Base-by-base conservation (phyloP, 2,888 invertebrate genomes). In the Cryptus armator region DNA sequence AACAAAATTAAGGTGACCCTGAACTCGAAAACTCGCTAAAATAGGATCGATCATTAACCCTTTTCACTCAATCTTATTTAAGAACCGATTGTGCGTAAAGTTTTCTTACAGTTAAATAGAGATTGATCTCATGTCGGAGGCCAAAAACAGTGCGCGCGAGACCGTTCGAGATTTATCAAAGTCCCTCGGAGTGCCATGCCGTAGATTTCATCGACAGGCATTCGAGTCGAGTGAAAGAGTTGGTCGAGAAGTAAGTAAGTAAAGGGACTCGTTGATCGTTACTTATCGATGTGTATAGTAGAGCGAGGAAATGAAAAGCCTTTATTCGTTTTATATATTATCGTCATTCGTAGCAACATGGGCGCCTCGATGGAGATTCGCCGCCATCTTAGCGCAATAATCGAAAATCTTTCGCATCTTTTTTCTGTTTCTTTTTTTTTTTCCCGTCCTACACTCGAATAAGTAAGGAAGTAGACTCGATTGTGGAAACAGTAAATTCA, bases 191-290 rank as follows among this genome's bases (percentile, higher is more conserved):
- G 59, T 67, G 71, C 56, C 29, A 32, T 77, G 48, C 19, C 71
- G 24, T 53, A 32, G 53, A 56, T 70, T 81, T 76, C 51, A 76
- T 72, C 66, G 72, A 37, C 82, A 66, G 56, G 32, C 37, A 37
- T 46, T 66, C 9, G 80, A 62, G 66, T 43, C 81, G 14, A 79
- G 64, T 44, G 67, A 85, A 85, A 81, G 68, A 82, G 77, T 72
- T 72, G 43, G 59, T 10, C 32, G 16, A 51, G 66, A 37, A 67
- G 67, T 37, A 67, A 71, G 32, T 56, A 37, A 67, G 67, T 37
- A 67, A 71, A 72, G 71, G 71, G 56, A 59, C 67, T 78, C 59
- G 59, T 56, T 62, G 51, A 78, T 78, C 82, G 82, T 83, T 78
- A 78, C 77, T 46, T 53, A 66, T 14, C 46, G 64, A 48, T 48